Evolutionary conservation across 2,113 vertebrate species (phyloP), one percentile per base, ranked within the genome.

Genomic region (Hemibagrus wyckioides): DNA sequence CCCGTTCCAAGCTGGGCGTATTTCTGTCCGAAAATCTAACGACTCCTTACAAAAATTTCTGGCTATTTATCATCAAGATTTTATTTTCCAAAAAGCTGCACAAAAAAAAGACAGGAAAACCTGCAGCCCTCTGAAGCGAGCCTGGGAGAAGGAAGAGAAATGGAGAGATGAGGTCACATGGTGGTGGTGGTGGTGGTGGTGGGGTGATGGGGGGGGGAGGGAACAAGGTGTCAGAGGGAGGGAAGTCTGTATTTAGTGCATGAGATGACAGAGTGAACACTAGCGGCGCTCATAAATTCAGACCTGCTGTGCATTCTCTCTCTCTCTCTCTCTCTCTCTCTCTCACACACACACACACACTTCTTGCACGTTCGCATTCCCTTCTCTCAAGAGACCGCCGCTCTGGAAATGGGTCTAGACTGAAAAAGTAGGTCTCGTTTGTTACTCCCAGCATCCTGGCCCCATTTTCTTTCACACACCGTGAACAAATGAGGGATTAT

Each of bases 381-480:
- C 69, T 73, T 89, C 67, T 84, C 79, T 75, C 6, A 5, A 88
- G 90, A 76, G 91, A 85, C 90, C 90, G 91, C 90, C 94, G 86
- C 89, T 88, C 89, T 83, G 85, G 87, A 94, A 91, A 92, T 90
- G 92, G 92, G 91, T 90, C 88, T 91, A 84, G 90, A 91, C 88
- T 81, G 82, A 92, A 91, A 79, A 94, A 91, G 90, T 94, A 93
- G 92, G 93, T 87, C 92, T 93, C 92, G 92, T 93, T 92, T 91
- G 91, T 93, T 91, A 92, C 83, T 73, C 39, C 84, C 69, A 84
- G 84, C 87, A 39, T 90, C 6, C 63, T 73, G 82, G 83, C 88
- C 39, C n/a, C 73, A 73, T 41, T 87, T 87, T 86, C 61, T 84
- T 56, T 15, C 23, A 33, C 33, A 30, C 69, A 80, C 25, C 67